Evolutionary conservation across 2,888 invertebrate species (phyloP), one percentile per base, ranked within the genome.

Genomic region (Girardia tigrina): DNA sequence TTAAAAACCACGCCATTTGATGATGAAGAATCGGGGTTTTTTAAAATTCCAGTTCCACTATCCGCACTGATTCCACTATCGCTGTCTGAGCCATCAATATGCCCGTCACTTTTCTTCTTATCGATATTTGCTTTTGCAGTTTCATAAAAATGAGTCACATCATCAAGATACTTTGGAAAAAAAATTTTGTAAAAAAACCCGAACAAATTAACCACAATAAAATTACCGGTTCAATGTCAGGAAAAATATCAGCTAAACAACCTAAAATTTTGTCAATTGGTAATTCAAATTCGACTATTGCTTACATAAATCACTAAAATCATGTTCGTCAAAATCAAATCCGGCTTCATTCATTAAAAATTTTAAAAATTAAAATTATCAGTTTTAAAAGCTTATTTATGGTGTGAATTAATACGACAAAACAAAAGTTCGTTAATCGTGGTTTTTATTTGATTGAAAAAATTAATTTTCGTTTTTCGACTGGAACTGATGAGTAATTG

Each of bases 21-120:
- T 56, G n/a, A 8, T 8, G 23, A 16, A 36, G 16, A 36, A 56
- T 56, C 56, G n/a, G n/a, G n/a, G 23, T 4, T 56, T 16, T 12
- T 56, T 16, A 56, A 8, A 2, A n/a, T n/a, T 2, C 56, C 56
- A 56, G n/a, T 56, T 20, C 6, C 56, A 16, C 56, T 8, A 56
- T 56, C 56, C 4, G 56, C 74, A 69, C 74, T 74, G 28, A 74
- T 74, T 26, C 74, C 74, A 69, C 74, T 74, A 42, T 74, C 74
- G 28, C 74, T 74, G 26, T 74, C 74, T 26, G 74, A 74, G 20
- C 74, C 74, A 56, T 74, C 74, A 56, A 56, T n/a, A 56, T 56
- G 56, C n/a, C 56, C 56, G 4, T 56, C 56, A 23, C 6, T n/a
- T 56, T 56, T 56, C 2, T 8, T 56, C 56, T 56, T 56, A 56